A percentile compares a stretch with the other conserved stretches of the same genome.
phyloP scores from a whole-genome alignment of 2,797 vertebrate species.

The Babyrousa celebensis region DNA sequence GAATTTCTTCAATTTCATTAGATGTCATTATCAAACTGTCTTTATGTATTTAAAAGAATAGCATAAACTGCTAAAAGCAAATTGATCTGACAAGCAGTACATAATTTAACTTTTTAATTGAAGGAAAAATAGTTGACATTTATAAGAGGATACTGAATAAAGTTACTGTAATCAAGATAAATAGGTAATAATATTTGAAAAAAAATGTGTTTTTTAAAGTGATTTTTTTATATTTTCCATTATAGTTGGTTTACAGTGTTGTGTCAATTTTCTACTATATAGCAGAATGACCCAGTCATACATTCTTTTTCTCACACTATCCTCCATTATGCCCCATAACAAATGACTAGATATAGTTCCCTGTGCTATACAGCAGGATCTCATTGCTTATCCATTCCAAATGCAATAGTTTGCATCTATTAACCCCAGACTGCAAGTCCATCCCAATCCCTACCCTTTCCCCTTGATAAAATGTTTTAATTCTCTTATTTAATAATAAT shows the following conservation, averaged over 20 bases:
- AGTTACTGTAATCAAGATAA: constrained; percentile 70
- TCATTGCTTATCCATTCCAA: too few relatives aligned
- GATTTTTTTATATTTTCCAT: too few relatives aligned
- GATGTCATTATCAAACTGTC: constrained; percentile 12
- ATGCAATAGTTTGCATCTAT: too few relatives aligned
- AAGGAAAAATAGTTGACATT: constrained; percentile 75
- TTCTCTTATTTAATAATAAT: constrained; percentile 65
- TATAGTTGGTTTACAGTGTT: too few relatives aligned
- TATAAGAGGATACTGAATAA: constrained; percentile 69
- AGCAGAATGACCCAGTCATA: too few relatives aligned
- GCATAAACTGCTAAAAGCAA: constrained; percentile 51
- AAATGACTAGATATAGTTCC: too few relatives aligned
- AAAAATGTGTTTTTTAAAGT: neutral
- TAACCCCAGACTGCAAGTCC: too few relatives aligned
- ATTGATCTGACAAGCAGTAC: constrained; percentile 47
- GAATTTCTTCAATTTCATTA: constrained; percentile 25
- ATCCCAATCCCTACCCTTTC: too few relatives aligned
- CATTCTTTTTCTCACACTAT: too few relatives aligned
- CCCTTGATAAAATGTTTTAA: neutral
- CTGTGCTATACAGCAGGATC: too few relatives aligned
- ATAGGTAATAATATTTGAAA: constrained; percentile 43
- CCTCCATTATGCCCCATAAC: too few relatives aligned
- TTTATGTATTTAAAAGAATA: constrained; percentile 47
- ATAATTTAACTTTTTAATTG: constrained; percentile 70
- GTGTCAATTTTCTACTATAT: too few relatives aligned